phyloP scores from a whole-genome alignment of 1,140 invertebrate species.

The Trinorchestia longiramus region DNA sequence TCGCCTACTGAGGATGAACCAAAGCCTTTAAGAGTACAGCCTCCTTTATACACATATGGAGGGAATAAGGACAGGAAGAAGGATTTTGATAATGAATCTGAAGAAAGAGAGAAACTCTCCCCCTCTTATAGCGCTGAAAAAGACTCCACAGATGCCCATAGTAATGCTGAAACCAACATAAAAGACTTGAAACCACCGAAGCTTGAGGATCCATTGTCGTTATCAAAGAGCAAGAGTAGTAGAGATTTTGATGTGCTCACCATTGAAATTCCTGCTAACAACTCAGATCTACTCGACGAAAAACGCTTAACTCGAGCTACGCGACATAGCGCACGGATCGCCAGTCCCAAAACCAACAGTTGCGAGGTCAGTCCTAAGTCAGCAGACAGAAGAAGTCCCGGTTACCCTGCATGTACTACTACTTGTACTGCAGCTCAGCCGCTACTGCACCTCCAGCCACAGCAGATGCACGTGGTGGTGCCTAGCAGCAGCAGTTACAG shows the following conservation, averaged over 20 bases:
- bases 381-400: constrained; percentile 64
- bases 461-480: neutral
- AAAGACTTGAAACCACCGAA: constrained; percentile 56
- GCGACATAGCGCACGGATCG: constrained; percentile 63
- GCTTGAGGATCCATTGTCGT: constrained; percentile 57
- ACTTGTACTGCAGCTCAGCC: constrained; percentile 6
- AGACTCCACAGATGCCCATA: constrained; percentile 57
- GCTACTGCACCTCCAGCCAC: constrained; percentile 3
- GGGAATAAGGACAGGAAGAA: constrained; percentile 65
- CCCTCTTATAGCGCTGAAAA: constrained; percentile 9
- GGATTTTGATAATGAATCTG: constrained; percentile 65
- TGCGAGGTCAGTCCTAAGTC: constrained; percentile 60
- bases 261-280: constrained; percentile 64
- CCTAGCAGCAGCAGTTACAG: neutral
- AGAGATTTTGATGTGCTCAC: constrained; percentile 65
- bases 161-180: constrained; percentile 57
- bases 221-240: constrained; percentile 60
- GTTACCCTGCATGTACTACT: neutral
- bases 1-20: constrained; percentile 66
- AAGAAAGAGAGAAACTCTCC: constrained; percentile 62
- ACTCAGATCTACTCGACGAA: constrained; percentile 59
- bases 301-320: constrained; percentile 65
- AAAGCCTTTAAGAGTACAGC: constrained; percentile 66
- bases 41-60: constrained; percentile 66
- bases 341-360: constrained; percentile 66